phyloP scores from a whole-genome alignment of 1,140 invertebrate genomes.

The Pseudomyrmex dendroicus region DNA sequence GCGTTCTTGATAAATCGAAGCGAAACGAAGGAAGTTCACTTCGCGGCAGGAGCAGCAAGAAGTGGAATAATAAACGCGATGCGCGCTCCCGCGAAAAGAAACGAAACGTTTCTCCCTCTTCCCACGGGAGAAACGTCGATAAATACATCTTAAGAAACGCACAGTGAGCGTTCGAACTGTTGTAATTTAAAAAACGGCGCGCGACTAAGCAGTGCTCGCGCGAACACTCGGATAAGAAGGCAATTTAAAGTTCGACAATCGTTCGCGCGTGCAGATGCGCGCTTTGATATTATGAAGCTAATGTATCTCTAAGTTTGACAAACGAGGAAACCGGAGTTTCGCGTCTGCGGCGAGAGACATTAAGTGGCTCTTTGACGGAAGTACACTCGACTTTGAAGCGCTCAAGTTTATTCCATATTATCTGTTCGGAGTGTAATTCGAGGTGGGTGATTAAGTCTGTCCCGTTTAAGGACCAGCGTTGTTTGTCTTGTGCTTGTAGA shows the following conservation, averaged over 20 bases:
- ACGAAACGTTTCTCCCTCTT: background rate
- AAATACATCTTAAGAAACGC: background rate
- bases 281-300: background rate
- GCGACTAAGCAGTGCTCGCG: too few species aligned
- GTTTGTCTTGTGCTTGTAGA: constrained; percentile 51
- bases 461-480: constrained; percentile 20
- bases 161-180: background rate
- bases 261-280: background rate
- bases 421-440: constrained; percentile 9
- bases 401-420: constrained; percentile 32
- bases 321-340: background rate
- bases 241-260: constrained; percentile 19
- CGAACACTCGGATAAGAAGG: background rate
- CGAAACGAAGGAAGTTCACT: background rate
- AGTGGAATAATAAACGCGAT: constrained; percentile 2
- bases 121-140: background rate
- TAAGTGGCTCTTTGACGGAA: constrained; percentile 32
- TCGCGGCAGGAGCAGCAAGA: background rate
- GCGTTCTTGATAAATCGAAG: background rate
- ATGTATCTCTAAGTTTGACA: constrained; percentile 26
- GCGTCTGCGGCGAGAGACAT: background rate
- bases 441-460: constrained; percentile 39
- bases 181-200: background rate
- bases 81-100: background rate
- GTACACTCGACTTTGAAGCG: background rate